Conservation (phyloP, 2,888 invertebrate species). For the Belgica antarctica region DNA sequence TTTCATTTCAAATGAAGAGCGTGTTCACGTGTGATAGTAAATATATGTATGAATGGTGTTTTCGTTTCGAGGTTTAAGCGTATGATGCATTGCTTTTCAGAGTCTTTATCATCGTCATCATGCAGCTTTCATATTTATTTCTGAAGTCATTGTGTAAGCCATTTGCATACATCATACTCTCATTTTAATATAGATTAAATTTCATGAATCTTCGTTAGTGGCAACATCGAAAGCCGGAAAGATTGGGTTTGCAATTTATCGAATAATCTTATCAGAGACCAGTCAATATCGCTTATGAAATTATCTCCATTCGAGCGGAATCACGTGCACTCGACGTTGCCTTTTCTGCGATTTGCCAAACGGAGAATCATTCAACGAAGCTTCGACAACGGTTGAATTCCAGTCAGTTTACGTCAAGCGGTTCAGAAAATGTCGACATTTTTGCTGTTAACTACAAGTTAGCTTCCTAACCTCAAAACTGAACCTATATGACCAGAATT, state of each 20-base stretch:
- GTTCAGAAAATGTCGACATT: too few species aligned
- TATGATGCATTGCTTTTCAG: constrained; percentile 1
- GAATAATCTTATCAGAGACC: constrained; percentile 24
- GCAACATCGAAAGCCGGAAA: neutral
- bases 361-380: too few species aligned
- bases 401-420: too few species aligned
- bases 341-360: too few species aligned
- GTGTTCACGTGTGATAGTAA: constrained; percentile 34
- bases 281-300: constrained; percentile 15
- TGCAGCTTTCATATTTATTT: neutral
- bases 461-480: too few species aligned
- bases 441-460: too few species aligned
- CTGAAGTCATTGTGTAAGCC: constrained; percentile 34
- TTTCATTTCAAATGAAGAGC: constrained; percentile 27
- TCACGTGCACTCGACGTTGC: too few species aligned
- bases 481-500: too few species aligned
- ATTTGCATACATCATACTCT: constrained; percentile 42
- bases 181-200: constrained; percentile 44
- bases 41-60: neutral
- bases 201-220: constrained; percentile 17
- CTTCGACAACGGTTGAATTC: too few species aligned
- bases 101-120: neutral
- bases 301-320: neutral
- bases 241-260: constrained; percentile 18
- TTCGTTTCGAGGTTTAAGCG: neutral